Evolutionary conservation across 2,888 invertebrate genomes (phyloP).

Genomic region (Drosophila differens): DNA sequence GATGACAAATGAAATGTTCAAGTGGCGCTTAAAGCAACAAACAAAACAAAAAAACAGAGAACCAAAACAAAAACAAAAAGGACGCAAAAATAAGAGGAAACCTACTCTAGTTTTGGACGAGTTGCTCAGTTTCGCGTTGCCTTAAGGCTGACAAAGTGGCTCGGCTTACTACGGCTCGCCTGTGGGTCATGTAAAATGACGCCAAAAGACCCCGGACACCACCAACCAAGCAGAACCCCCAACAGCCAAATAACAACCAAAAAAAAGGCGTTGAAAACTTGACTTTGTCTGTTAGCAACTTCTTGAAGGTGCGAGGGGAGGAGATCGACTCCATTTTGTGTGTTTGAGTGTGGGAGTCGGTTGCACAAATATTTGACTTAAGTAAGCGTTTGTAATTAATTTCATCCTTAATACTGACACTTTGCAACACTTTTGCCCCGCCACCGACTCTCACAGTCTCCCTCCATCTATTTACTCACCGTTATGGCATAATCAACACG

Average conservation of each 20-base stretch:
- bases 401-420: constrained; percentile 76
- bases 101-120: constrained; percentile 59
- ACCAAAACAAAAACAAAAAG: constrained; percentile 31
- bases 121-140: constrained; percentile 57
- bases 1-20: constrained; percentile 81
- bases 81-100: constrained; percentile 1
- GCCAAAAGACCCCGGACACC: constrained; percentile 33
- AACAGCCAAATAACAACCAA: background rate
- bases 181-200: constrained; percentile 55
- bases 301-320: constrained; percentile 2
- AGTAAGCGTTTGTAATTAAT: constrained; percentile 78
- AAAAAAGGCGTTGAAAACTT: constrained; percentile 56
- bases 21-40: constrained; percentile 70
- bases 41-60: constrained; percentile 44
- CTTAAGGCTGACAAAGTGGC: constrained; percentile 74
- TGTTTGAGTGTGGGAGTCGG: constrained; percentile 24
- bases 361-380: constrained; percentile 76
- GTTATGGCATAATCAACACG: constrained; percentile 76
- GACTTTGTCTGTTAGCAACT: constrained; percentile 51
- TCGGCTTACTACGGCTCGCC: constrained; percentile 56
- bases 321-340: background rate
- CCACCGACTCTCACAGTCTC: background rate
- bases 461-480: constrained; percentile 15
- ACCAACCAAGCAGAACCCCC: constrained; percentile 12
- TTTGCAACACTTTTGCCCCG: constrained; percentile 59